Percentiles rank a stretch among this genome's conserved stretches.
Conservation (phyloP, 1,140 invertebrate species). For the Ceratina japonica region DNA sequence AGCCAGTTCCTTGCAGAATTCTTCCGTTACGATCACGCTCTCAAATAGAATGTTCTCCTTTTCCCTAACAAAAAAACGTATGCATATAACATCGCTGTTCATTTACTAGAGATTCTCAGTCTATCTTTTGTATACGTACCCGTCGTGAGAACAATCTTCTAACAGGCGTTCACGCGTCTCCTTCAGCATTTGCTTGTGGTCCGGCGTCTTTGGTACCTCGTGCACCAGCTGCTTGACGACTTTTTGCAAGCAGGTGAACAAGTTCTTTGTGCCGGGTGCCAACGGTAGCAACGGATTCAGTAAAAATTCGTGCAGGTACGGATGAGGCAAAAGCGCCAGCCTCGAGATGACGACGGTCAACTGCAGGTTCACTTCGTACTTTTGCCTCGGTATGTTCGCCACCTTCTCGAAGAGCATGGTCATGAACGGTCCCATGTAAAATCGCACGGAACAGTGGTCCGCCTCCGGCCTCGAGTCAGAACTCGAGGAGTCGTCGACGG, state of each 20-base stretch:
- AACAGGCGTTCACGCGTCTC: conserved; percentile 83
- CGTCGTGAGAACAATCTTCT: conserved; percentile 81
- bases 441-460: conserved; percentile 79
- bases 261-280: conserved; percentile 81
- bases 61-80: conserved; percentile 78
- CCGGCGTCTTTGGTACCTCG: conserved; percentile 82
- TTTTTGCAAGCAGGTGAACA: conserved; percentile 85
- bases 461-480: conserved; percentile 84
- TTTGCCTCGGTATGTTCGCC: conserved; percentile 83
- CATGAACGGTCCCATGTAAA: conserved; percentile 88
- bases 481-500: conserved; percentile 80
- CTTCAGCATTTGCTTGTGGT: conserved; percentile 83
- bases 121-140: conserved; percentile 70
- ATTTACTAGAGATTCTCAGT: background rate
- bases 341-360: conserved; percentile 88
- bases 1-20: conserved; percentile 92
- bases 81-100: conserved; percentile 20
- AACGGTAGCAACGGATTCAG: conserved; percentile 86
- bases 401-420: conserved; percentile 86
- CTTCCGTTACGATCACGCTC: conserved; percentile 89
- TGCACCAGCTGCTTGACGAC: conserved; percentile 81
- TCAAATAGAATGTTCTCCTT: conserved; percentile 84
- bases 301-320: conserved; percentile 88
- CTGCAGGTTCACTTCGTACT: conserved; percentile 89
- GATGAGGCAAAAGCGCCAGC: conserved; percentile 87